These are phyloP conservation scores for Encarsia formosa DNA, from an alignment of 2,888 invertebrate species.

Conservation along the genomic window DNA sequence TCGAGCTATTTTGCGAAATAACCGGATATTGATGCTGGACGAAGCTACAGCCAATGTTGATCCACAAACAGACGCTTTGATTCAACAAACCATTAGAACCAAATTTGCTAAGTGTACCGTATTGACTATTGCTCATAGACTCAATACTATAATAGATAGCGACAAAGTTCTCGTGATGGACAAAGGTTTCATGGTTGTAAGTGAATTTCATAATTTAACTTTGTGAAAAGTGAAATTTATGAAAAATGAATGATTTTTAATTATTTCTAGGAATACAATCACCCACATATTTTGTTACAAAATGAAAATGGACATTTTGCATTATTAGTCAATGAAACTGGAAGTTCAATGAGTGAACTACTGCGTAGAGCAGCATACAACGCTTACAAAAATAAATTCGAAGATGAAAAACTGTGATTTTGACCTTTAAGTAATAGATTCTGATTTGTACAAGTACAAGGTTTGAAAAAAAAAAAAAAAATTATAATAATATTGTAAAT, in stretches of 20 bases:
- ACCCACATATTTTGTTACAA: constrained; percentile 43
- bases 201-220: constrained; percentile 21
- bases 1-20: constrained; percentile 75
- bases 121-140: constrained; percentile 59
- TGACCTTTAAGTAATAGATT: too few relatives aligned
- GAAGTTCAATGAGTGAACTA: too few relatives aligned
- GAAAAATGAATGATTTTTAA: background rate
- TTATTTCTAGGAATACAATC: constrained; percentile 20
- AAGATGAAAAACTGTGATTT: too few relatives aligned
- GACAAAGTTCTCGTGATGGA: constrained; percentile 58
- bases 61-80: constrained; percentile 73
- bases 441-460: too few relatives aligned
- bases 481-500: too few relatives aligned
- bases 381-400: too few relatives aligned
- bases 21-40: constrained; percentile 77
- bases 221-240: too few relatives aligned
- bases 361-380: too few relatives aligned
- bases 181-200: constrained; percentile 52
- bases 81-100: constrained; percentile 76
- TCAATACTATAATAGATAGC: constrained; percentile 63
- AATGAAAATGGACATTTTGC: constrained; percentile 56
- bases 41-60: constrained; percentile 92
- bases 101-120: constrained; percentile 61
- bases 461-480: too few relatives aligned
- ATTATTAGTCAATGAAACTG: constrained; percentile 61